Conservation (phyloP, 2,888 invertebrate species). For the Exephanes ischioxanthus region DNA sequence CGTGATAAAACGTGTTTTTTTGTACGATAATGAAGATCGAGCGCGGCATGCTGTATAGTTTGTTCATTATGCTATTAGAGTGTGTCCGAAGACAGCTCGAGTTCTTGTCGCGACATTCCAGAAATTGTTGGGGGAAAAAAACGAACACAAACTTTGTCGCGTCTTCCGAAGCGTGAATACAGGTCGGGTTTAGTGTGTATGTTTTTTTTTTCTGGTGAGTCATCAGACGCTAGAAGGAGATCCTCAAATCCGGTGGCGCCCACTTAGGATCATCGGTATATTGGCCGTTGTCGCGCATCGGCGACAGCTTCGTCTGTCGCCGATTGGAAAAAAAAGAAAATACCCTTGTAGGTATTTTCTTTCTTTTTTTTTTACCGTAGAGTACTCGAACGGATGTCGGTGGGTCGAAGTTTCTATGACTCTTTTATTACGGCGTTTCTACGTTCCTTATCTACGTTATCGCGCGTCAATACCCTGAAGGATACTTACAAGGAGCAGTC, state of each 20-base stretch:
- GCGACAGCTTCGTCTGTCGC: conserved; percentile 20
- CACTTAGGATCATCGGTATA: conserved; percentile 55
- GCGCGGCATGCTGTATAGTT: conserved; percentile 2
- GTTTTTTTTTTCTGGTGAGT: conserved; percentile 45
- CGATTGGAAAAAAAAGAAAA: neutral
- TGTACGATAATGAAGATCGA: conserved; percentile 60
- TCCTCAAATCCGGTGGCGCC: conserved; percentile 43
- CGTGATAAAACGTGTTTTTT: conserved; percentile 57
- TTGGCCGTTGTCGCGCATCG: conserved; percentile 35
- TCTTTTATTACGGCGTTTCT: conserved; percentile 3
- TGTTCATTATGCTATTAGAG: conserved; percentile 9
- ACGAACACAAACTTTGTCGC: conserved; percentile 13
- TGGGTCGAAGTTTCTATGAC: conserved; percentile 9
- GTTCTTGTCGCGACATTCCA: conserved; percentile 35
- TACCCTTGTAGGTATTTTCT: conserved; percentile 35
- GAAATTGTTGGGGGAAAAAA: conserved; percentile 34
- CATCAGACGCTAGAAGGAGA: conserved; percentile 39
- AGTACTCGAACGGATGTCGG: conserved; percentile 28
- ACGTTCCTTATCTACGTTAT: conserved; percentile 41
- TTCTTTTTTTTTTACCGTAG: neutral
- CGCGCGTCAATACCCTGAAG: conserved; percentile 33
- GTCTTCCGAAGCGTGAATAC: conserved; percentile 26
- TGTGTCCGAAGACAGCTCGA: conserved; percentile 1
- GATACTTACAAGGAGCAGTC: conserved; percentile 22
- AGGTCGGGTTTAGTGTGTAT: conserved; percentile 21